Base-by-base conservation (phyloP, 1,140 invertebrate genomes). In the Sarcophaga bullata region DNA sequence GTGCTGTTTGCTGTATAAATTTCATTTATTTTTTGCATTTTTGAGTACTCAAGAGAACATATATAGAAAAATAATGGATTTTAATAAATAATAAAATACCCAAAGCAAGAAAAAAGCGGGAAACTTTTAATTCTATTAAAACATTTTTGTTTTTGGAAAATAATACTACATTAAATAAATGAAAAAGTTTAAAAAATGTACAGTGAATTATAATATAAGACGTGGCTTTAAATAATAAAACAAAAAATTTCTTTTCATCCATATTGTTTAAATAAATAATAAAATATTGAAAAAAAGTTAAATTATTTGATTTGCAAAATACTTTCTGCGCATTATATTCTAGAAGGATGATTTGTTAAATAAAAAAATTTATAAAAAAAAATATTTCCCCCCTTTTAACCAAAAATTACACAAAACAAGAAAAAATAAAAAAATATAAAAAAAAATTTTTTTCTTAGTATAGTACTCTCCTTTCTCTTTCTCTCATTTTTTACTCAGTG, bases 1-100 rank as follows among this genome's bases (percentile, higher is more conserved):
- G 25, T 37, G 25, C 25, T 37, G 25, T 4, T 37, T 37, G 25
- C 1, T 37, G 25, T 37, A 37, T 37, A 37, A 37, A 37, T 37
- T 37, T 37, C 25, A 37, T 37, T 37, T 37, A 2, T 37, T 37
- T 37, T 37, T 37, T 72, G 58, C 58, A 25, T 78, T 76, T 48
- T 76, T 17, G n/a, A 49, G 46, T 78, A 50, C 75, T 78, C 75
- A 78, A 52, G 75, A 78, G 75, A 78, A 78, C 25, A 37, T 78
- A 52, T 50, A 52, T 52, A 49, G 9, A 4, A 13, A 58, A 58
- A 58, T 13, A 58, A 17, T 68, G 19, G 17, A 68, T 19, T 68
- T 68, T 58, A 58, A 13, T 58, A 58, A 68, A 68, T 19, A 62
- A 4, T 37, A 37, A 37, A 37, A 37, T 37, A 37, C 25, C 9